Evolutionary conservation across 2,113 vertebrate genomes (phyloP).

Genomic region (Myotis brandtii): DNA sequence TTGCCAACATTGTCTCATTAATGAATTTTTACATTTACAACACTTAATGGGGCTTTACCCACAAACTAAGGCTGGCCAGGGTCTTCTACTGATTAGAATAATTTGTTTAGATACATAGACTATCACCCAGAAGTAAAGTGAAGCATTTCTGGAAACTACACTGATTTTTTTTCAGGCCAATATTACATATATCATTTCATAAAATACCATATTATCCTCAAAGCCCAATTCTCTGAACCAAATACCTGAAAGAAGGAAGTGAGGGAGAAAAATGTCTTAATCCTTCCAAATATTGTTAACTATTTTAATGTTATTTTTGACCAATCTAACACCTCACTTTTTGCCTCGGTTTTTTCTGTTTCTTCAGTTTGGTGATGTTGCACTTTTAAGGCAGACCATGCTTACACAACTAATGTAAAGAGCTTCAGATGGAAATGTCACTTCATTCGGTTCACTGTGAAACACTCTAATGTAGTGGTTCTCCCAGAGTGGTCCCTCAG

Average conservation of each 20-base stretch:
- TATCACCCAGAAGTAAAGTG: conserved; percentile 3
- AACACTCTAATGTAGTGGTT: background rate
- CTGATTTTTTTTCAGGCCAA: background rate
- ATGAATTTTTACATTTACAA: conserved; percentile 8
- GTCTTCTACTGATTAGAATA: background rate
- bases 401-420: background rate
- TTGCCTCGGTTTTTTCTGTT: background rate
- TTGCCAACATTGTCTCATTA: background rate
- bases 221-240: conserved; percentile 3
- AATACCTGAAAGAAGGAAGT: background rate
- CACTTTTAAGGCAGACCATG: background rate
- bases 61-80: background rate
- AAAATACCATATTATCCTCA: background rate
- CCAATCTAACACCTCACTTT: background rate
- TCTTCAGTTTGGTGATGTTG: background rate
- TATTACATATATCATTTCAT: background rate
- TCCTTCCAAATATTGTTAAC: background rate
- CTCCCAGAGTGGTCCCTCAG: background rate
- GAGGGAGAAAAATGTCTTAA: background rate
- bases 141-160: conserved; percentile 3
- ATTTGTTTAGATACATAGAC: background rate
- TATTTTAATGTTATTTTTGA: background rate
- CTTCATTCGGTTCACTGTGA: background rate
- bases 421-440: background rate
- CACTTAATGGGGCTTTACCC: background rate